Base-by-base conservation (phyloP, 2,113 vertebrate species). In the Prionailurus bengalensis region DNA sequence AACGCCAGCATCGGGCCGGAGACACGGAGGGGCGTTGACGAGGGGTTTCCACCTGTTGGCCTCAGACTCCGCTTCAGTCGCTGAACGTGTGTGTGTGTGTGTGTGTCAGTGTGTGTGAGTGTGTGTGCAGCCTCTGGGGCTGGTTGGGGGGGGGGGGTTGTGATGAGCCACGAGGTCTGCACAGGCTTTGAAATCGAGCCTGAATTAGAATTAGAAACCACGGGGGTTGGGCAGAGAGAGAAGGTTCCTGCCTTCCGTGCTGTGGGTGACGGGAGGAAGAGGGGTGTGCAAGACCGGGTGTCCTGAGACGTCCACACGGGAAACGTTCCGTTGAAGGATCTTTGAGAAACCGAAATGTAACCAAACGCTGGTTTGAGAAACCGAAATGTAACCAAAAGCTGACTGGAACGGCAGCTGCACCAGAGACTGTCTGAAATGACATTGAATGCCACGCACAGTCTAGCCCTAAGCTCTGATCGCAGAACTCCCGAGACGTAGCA, bases 161-260 rank as follows among this genome's bases (percentile, higher is more conserved):
- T 45, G 45, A 45, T 15, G 36, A 11, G 39, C 23, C 2, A 0
- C 1, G 39, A 7, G 2, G 5, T 16, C 31, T 3, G 6, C 8
- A 5, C 13, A 39, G 0, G 8, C 3, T 87, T 83, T 8, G 25
- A 55, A 0, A 0, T 79, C 13, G 5, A n/a, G 45, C 73, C 79
- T 1, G 13, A 65, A 73, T 23, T 8, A 5, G 42, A n/a, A 58
- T 0, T 19, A 58, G 0, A 19, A 7, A 0, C 0, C 0, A 85
- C 31, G 15, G 39, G 16, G 94, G 79, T 4, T 7, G 25, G 39
- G 25, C 73, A 8, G 13, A 45, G 73, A 7, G 27, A 6, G 25
- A 29, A 16, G 39, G 6, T 45, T 45, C 45, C 45, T 45, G 45
- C 45, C 14, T 3, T 76, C 39, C 0, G 1, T 2, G 0, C 5